Percentiles rank a stretch among this genome's conserved stretches.
These are phyloP conservation scores for Tortricodes alternella DNA, from an alignment of 2,888 invertebrate species.

Conservation along the genomic window DNA sequence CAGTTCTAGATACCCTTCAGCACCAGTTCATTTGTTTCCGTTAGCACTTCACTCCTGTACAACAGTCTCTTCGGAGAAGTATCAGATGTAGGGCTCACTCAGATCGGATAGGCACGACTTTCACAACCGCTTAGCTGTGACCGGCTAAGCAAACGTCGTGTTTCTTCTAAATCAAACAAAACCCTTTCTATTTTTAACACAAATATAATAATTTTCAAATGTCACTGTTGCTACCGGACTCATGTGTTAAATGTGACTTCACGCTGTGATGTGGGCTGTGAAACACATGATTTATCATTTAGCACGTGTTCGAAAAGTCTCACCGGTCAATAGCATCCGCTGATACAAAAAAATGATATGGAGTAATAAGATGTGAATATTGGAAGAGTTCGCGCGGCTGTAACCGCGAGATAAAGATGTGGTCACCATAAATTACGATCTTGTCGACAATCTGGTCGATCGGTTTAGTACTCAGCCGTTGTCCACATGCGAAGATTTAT, in stretches of 20 bases:
- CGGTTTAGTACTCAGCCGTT: slow-evolving; percentile 36
- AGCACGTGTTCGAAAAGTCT: slow-evolving; percentile 33
- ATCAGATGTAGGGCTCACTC: slow-evolving; percentile 64
- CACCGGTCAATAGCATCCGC: slow-evolving; percentile 10
- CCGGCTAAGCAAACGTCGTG: slow-evolving; percentile 50
- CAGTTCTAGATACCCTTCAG: slow-evolving; percentile 62
- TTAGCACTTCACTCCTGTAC: slow-evolving; percentile 66
- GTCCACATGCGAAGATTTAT: slow-evolving; percentile 39
- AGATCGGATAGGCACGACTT: slow-evolving; percentile 72
- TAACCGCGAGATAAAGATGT: slow-evolving; percentile 38
- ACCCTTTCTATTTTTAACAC: slow-evolving; percentile 44
- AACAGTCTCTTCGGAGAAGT: slow-evolving; percentile 64
- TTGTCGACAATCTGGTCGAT: slow-evolving; percentile 35
- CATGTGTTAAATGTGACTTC: slow-evolving; percentile 53
- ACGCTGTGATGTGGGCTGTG: slow-evolving; percentile 45
- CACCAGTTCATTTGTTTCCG: slow-evolving; percentile 78
- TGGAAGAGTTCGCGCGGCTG: slow-evolving; percentile 13
- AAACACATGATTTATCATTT: slow-evolving; percentile 53
- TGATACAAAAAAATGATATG: slow-evolving; percentile 5
- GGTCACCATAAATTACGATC: slow-evolving; percentile 37
- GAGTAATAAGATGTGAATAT: slow-evolving; percentile 3
- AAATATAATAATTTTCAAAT: slow-evolving; percentile 48
- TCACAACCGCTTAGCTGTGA: slow-evolving; percentile 43
- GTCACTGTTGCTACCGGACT: slow-evolving; percentile 29
- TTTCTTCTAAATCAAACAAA: slow-evolving; percentile 41